These are phyloP conservation scores for Pagetopsis macropterus DNA, from an alignment of 2,797 vertebrate genomes.

Conservation along the genomic window DNA sequence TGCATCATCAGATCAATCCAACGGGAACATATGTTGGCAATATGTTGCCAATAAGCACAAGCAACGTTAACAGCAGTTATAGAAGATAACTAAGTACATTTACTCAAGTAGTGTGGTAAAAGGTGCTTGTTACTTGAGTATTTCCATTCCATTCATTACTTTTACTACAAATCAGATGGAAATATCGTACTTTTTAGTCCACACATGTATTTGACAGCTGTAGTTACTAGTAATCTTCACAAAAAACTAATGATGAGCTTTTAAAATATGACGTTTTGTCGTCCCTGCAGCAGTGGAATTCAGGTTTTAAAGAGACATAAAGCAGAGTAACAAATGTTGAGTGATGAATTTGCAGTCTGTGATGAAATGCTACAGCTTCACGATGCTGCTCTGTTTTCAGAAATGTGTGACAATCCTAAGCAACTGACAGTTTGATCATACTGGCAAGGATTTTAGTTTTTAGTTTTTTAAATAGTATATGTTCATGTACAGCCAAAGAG, in stretches of 20 bases:
- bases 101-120: background rate
- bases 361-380: constrained; percentile 17
- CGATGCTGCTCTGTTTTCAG: constrained; percentile 14
- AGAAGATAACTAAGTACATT: background rate
- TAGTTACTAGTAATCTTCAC: background rate
- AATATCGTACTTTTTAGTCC: background rate
- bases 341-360: constrained; percentile 16
- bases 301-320: constrained; percentile 14
- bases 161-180: background rate
- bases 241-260: background rate
- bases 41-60: background rate
- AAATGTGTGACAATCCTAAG: constrained; percentile 3
- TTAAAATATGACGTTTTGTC: background rate
- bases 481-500: background rate
- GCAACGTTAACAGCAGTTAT: background rate
- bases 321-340: constrained; percentile 8
- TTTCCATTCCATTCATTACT: background rate
- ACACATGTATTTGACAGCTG: background rate
- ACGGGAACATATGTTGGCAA: background rate
- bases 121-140: background rate
- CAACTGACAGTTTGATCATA: background rate
- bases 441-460: background rate
- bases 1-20: background rate
- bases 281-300: constrained; percentile 24
- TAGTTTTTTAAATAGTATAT: too few species aligned